These are phyloP conservation scores for Lordiphosa collinella DNA, from an alignment of 1,140 invertebrate genomes.

Conservation along the genomic window DNA sequence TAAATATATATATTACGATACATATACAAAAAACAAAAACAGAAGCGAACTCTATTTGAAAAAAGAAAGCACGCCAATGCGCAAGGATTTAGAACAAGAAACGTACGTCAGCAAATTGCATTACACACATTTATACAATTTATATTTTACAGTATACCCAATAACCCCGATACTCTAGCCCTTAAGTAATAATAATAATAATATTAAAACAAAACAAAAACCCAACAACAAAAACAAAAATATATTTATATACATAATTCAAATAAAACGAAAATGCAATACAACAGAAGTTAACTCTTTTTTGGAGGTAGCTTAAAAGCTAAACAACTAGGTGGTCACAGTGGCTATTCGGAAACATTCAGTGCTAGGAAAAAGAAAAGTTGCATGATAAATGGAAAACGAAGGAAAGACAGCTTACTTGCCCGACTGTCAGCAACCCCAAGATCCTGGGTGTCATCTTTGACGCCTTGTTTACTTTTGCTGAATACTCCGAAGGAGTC, in stretches of 20 bases:
- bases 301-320: no score
- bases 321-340: no score
- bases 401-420: no score
- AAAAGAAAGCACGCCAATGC: background rate
- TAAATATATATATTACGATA: slow-evolving; percentile 35
- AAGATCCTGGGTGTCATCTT: no score
- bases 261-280: slow-evolving; percentile 58
- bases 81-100: background rate
- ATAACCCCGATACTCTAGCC: slow-evolving; percentile 64
- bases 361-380: no score
- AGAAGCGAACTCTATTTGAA: no score
- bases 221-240: slow-evolving; percentile 56
- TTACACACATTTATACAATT: slow-evolving; percentile 61
- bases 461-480: no score
- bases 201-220: slow-evolving; percentile 28
- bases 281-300: no score
- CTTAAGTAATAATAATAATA: slow-evolving; percentile 61
- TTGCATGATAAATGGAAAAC: no score
- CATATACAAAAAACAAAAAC: slow-evolving; percentile 13
- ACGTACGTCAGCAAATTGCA: slow-evolving; percentile 21
- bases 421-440: no score
- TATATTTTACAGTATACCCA: slow-evolving; percentile 74
- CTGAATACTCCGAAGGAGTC: no score
- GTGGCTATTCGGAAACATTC: no score
- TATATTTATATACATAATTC: slow-evolving; percentile 77